Base-by-base conservation (phyloP, 1,140 invertebrate genomes). In the Pteromalus puparum region DNA sequence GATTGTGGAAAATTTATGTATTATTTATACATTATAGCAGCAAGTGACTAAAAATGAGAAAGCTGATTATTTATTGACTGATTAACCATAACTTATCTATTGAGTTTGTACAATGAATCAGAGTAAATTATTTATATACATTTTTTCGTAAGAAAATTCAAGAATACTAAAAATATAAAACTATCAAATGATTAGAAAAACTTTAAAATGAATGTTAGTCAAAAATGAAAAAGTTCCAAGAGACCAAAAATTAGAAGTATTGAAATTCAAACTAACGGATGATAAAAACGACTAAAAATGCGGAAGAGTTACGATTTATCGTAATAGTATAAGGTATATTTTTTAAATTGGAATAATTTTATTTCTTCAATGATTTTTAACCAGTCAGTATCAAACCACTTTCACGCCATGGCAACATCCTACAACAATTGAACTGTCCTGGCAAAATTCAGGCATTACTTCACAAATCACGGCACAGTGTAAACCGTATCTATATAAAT, bases 311-410 rank as follows among this genome's bases (percentile, higher is more conserved):
- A 61, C 18, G n/a, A 65, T 76, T 48, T 24, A 30, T 2, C 12
- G 18, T 21, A 28, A 13, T 28, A 26, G 28, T 70, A 24, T 1
- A 7, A 9, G 38, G 10, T 42, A 42, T 74, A 74, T 9, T 34
- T 73, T 74, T 74, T 7, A 38, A 74, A 74, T 21, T 28, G 72
- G 21, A 74, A 38, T 38, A 12, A n/a, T 0, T 1, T 74, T 42
- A 42, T 6, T 48, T 78, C 26, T 78, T 2, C 0, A 78, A 67
- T 34, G 4, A 65, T 34, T 38, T 67, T 34, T 65, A 34, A 78
- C 67, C 76, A 78, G 76, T 78, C 76, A 78, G 76, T 34, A 38
- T 78, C 30, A 65, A 78, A 76, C 26, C 42, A 76, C 46, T 78
- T 78, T 30, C 53, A 70, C 26, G 10, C 18, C 3, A 30, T 30